Base-by-base conservation (phyloP, 2,888 invertebrate genomes). In the Drosophila macrospina region DNA sequence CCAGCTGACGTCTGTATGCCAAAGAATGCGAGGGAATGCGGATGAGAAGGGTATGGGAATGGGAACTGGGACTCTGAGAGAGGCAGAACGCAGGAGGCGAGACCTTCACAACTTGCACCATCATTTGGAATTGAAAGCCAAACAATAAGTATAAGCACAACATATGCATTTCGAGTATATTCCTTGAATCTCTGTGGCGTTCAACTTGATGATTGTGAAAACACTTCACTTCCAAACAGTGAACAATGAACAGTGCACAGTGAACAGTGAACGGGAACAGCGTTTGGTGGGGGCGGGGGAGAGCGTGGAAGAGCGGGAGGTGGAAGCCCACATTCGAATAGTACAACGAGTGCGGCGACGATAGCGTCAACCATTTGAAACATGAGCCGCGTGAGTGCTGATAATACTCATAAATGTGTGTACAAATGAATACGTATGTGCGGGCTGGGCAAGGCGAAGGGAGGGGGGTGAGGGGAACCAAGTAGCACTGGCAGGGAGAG, bases 341-440 rank as follows among this genome's bases (percentile, higher is more conserved):
- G n/a, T 24, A 15, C 44, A 24, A 55, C 55, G 15, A 15, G 8
- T 15, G 37, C 4, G 37, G 15, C 13, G 39, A 51, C 51, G 56
- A 51, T 61, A 61, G 52, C 76, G 77, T 76, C 77, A 66, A 67
- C 63, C 64, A 74, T 67, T 74, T 69, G 86, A 83, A 83, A 83
- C 88, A 79, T 79, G 88, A 87, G 83, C 80, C 70, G 67, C 83
- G 77, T 87, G 88, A 85, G 83, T 71, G 86, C 87, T 69, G 79
- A 76, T 85, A 83, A 70, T 77, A 69, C 62, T 39, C 67, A 10
- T 36, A 41, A 45, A 47, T 36, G 28, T 36, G 41, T 54, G 11
- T 13, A 28, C 7, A 20, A 16, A 39, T 37, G 24, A 11, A 15
- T 47, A 36, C 44, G 36, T n/a, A 20, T 56, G 36, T 73, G 54